Conservation (phyloP, 2,797 vertebrate genomes). For the Nyctibius grandis region DNA sequence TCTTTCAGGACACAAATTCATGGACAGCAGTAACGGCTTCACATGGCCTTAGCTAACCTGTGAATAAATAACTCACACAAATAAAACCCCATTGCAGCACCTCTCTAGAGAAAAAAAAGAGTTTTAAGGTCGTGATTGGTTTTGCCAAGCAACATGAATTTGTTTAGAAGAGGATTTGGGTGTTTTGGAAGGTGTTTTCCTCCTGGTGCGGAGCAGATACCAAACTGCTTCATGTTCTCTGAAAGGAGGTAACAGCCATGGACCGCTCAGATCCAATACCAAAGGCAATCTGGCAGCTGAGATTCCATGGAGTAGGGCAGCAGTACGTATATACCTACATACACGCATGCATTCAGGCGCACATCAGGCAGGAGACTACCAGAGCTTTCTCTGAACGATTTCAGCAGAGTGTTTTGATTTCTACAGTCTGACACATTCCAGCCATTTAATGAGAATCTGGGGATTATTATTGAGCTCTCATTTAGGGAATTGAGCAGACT, state of each 20-base stretch:
- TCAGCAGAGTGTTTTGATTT: slow-evolving; percentile 33
- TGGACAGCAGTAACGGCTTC: neutral
- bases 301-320: neutral
- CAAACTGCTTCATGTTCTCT: neutral
- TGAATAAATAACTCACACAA: neutral
- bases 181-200: neutral
- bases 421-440: slow-evolving; percentile 43
- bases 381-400: neutral
- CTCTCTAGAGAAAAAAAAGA: neutral
- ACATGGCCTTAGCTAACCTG: neutral
- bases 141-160: neutral
- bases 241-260: neutral
- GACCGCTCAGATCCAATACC: neutral
- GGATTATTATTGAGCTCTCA: neutral
- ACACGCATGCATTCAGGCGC: neutral
- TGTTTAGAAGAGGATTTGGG: neutral
- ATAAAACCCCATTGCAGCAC: neutral
- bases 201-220: neutral
- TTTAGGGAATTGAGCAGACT: neutral
- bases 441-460: slow-evolving; percentile 42
- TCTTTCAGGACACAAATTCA: neutral
- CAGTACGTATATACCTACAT: neutral
- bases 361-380: neutral
- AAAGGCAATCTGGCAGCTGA: neutral
- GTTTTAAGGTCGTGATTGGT: neutral